Base-by-base conservation (phyloP, 2,888 invertebrate genomes). In the Corbicula japonica region DNA sequence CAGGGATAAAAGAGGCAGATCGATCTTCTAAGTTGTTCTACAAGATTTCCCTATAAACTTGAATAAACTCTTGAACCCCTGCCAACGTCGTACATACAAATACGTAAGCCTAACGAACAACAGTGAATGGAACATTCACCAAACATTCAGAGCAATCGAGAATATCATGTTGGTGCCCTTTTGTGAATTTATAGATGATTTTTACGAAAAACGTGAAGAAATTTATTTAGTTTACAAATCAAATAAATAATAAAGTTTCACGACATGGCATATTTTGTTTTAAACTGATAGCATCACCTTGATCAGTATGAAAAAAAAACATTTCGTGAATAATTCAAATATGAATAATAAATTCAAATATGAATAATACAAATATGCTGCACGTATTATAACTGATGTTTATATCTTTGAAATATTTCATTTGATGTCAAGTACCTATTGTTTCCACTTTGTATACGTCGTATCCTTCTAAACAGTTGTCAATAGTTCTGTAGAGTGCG, bases 381-480 rank as follows among this genome's bases (percentile, higher is more conserved):
- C 46, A 46, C 21, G 41, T 12, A 8, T 41, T 15, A 41, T 12
- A 8, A 41, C 10, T 8, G 41, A 41, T 12, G 15, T 15, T 12
- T 41, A 41, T 41, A 15, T 41, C 2, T 21, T 23, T 21, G 21
- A 23, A 21, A n/a, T 23, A 26, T 23, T 34, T 32, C 21, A 15
- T 15, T 18, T 15, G 15, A 15, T 30, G n/a, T 4, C 3, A 50
- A 86, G 62, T 75, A 90, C 90, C 90, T 62, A 90, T 90, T 0
- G 89, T 89, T 71, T 89, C 89, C 1, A 89, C 88, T 66, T 89
- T 89, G 65, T 90, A 90, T 1, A 89, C 88, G 50, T 89, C 87
- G 44, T 83, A 87, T 28, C 75, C 46, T 60, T 89, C 89, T 15
- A 90, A 54, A n/a, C 77, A 76, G 10, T 78, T 79, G 61, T 90